These are phyloP conservation scores for Enteromius unitaeniatus DNA, from an alignment of 2,797 vertebrate species.

Conservation along the genomic window DNA sequence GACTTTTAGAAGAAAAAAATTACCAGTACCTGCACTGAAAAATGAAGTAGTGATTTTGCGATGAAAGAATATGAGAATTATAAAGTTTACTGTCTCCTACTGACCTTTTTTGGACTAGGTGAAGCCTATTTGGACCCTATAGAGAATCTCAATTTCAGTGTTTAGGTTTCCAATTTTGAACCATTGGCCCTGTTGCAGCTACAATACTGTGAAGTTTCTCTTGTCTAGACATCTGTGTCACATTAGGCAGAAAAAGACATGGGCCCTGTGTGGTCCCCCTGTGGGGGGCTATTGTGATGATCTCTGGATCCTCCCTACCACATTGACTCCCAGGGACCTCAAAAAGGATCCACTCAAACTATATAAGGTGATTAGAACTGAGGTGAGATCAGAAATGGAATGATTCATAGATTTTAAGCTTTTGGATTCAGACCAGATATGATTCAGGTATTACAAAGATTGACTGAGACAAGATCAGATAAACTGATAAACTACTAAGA, in stretches of 20 bases:
- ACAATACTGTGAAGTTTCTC: conserved; percentile 7
- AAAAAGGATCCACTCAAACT: neutral
- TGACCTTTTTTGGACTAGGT: neutral
- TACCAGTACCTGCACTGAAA: neutral
- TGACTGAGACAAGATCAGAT: neutral
- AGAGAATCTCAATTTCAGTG: neutral
- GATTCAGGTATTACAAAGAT: neutral
- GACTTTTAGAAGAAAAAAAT: neutral
- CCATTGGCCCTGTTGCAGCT: neutral
- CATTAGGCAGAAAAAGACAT: conserved; percentile 47
- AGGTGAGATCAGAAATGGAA: neutral
- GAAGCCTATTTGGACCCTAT: neutral
- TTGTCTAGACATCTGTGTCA: conserved; percentile 51
- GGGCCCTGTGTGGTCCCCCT: conserved; percentile 37
- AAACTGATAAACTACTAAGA: neutral
- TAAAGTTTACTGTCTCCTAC: neutral
- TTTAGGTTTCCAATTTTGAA: conserved; percentile 1
- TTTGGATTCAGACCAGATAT: neutral
- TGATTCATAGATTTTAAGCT: neutral
- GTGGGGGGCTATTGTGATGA: conserved; percentile 21
- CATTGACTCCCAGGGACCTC: neutral
- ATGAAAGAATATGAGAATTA: neutral
- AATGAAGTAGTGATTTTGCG: neutral
- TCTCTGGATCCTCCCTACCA: conserved; percentile 19
- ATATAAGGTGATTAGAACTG: neutral